Conservation (phyloP, 2,113 vertebrate species). For the Carassius gibelio region DNA sequence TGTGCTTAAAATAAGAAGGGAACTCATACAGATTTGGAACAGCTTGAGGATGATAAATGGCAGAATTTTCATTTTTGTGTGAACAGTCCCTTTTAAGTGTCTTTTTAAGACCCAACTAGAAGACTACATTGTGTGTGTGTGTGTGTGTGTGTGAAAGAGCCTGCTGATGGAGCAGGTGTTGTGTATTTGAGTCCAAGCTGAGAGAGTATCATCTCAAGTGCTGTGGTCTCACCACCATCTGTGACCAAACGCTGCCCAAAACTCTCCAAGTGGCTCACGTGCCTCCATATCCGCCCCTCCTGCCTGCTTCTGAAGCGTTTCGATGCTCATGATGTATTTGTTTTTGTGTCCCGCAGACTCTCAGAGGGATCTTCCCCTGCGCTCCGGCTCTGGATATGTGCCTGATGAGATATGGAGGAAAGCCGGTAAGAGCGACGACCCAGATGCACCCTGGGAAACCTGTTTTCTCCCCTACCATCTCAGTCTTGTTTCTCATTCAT, state of each 20-base stretch:
- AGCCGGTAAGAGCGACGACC: constrained; percentile 81
- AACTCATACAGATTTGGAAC: not conserved
- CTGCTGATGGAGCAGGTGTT: constrained; percentile 63
- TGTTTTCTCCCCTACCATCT: constrained; percentile 50
- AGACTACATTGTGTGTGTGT: not conserved
- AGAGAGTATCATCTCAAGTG: constrained; percentile 45
- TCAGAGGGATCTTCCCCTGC: constrained; percentile 85
- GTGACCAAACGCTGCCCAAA: constrained; percentile 54
- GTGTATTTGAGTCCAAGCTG: constrained; percentile 51
- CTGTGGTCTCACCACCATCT: constrained; percentile 56
- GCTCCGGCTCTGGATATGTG: constrained; percentile 89
- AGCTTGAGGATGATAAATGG: too few relatives aligned
- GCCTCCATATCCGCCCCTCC: not conserved
- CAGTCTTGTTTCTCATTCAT: not conserved
- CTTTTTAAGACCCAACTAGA: not conserved
- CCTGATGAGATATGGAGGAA: constrained; percentile 99
- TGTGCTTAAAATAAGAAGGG: not conserved
- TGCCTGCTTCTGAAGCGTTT: not conserved
- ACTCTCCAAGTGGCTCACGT: not conserved
- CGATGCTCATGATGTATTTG: constrained; percentile 50
- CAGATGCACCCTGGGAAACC: constrained; percentile 44
- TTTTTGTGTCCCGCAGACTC: constrained; percentile 79
- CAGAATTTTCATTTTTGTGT: not conserved
- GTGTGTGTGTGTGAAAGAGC: constrained; percentile 36
- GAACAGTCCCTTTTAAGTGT: not conserved